Conservation (phyloP, 2,113 vertebrate species). For the Antigone vipio region DNA sequence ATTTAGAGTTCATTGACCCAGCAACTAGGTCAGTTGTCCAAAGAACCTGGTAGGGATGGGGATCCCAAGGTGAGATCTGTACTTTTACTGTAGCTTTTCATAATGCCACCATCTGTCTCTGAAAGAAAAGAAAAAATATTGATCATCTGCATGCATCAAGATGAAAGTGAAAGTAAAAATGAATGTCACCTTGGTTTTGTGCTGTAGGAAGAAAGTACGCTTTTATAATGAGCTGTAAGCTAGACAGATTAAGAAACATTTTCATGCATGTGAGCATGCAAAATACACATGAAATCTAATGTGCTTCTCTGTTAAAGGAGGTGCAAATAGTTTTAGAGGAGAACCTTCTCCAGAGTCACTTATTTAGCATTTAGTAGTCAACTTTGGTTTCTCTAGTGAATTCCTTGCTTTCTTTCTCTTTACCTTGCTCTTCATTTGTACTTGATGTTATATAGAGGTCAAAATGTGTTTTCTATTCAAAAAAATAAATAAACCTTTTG, state of each 20-base stretch:
- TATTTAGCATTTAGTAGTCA: neutral
- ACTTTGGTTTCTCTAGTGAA: neutral
- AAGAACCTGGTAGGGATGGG: neutral
- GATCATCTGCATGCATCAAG: neutral
- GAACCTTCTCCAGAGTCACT: neutral
- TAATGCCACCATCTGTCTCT: neutral
- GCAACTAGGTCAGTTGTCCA: neutral
- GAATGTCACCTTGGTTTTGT: neutral
- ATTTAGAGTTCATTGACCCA: neutral
- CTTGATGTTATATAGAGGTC: neutral
- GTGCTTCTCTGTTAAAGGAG: neutral
- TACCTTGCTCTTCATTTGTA: neutral
- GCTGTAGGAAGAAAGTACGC: neutral
- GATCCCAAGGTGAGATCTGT: neutral
- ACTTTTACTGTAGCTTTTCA: neutral
- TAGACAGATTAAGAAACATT: neutral
- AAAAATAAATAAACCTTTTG: neutral
- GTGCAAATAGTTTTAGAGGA: neutral
- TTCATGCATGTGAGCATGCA: neutral
- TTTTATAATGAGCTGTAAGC: neutral
- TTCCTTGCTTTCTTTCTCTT: neutral
- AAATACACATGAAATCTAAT: neutral
- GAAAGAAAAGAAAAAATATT: neutral
- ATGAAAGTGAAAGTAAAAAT: conserved; percentile 14
- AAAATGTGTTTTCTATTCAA: neutral